These are phyloP conservation scores for Xerus rutilus DNA, from an alignment of 2,797 vertebrate genomes.

Conservation along the genomic window DNA sequence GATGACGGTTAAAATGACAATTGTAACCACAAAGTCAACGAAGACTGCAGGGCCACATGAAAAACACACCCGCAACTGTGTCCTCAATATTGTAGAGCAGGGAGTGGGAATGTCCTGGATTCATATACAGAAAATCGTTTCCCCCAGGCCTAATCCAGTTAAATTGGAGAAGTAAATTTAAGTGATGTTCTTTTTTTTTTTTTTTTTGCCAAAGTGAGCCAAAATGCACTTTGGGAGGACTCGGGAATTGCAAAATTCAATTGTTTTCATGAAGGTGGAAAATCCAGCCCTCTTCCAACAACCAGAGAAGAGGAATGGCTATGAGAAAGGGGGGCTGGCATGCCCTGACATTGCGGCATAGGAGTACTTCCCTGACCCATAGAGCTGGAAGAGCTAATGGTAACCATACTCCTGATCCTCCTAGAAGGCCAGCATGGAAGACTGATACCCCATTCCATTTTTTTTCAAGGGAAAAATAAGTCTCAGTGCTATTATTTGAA, in stretches of 20 bases:
- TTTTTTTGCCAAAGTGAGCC: conserved; percentile 34
- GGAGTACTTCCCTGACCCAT: neutral
- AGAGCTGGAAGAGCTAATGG: neutral
- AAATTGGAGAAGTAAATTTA: conserved; percentile 34
- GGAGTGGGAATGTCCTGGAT: neutral
- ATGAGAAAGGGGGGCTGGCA: neutral
- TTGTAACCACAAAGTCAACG: neutral
- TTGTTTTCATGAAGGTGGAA: conserved; percentile 54
- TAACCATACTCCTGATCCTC: neutral
- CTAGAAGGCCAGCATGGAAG: conserved; percentile 42
- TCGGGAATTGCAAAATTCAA: conserved; percentile 48
- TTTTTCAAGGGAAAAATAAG: conserved; percentile 41
- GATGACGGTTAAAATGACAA: neutral
- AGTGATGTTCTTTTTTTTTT: neutral
- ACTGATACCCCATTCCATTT: neutral
- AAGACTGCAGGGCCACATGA: neutral
- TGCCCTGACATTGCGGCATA: neutral
- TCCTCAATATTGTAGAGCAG: neutral
- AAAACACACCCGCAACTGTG: neutral
- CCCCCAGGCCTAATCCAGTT: neutral
- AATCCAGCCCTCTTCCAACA: conserved; percentile 1
- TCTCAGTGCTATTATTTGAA: too few relatives aligned
- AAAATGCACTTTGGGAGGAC: neutral
- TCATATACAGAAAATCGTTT: neutral
- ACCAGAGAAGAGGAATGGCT: conserved; percentile 1